phyloP scores from a whole-genome alignment of 2,797 vertebrate genomes.

The Hippoglossus hippoglossus region DNA sequence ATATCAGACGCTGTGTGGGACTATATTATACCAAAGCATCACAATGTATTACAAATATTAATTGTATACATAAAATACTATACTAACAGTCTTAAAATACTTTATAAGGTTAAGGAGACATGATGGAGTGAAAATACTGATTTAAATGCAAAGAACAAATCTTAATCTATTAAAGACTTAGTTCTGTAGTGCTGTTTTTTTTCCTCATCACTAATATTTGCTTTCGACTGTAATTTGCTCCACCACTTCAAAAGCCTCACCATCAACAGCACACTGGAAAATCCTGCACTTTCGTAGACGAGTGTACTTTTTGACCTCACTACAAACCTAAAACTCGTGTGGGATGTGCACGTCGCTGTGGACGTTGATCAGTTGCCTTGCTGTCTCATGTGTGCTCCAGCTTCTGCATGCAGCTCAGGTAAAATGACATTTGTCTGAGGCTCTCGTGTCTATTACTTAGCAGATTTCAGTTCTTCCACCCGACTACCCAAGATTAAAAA shows the following conservation, averaged over 20 bases:
- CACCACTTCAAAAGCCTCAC: no score
- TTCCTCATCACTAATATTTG: no score
- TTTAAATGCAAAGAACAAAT: no score
- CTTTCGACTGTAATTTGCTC: no score
- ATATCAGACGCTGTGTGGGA: background rate
- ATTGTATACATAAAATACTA: background rate
- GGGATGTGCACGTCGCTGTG: background rate
- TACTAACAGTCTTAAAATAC: background rate
- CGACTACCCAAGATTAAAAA: constrained; percentile 4
- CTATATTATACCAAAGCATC: background rate
- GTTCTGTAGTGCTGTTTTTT: no score
- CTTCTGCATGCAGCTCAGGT: constrained; percentile 4
- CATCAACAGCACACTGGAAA: no score
- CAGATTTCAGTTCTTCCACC: constrained; percentile 1
- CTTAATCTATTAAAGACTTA: no score
- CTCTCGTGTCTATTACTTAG: background rate
- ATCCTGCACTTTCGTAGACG: no score
- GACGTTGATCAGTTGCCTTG: constrained; percentile 15
- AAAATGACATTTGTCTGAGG: background rate
- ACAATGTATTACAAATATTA: background rate
- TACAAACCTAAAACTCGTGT: background rate
- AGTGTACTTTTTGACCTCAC: background rate
- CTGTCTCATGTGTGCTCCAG: constrained; percentile 1
- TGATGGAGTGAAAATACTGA: no score
- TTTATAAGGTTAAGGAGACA: background rate